Conservation (phyloP, 2,888 invertebrate genomes). For the Drosophila eohydei region DNA sequence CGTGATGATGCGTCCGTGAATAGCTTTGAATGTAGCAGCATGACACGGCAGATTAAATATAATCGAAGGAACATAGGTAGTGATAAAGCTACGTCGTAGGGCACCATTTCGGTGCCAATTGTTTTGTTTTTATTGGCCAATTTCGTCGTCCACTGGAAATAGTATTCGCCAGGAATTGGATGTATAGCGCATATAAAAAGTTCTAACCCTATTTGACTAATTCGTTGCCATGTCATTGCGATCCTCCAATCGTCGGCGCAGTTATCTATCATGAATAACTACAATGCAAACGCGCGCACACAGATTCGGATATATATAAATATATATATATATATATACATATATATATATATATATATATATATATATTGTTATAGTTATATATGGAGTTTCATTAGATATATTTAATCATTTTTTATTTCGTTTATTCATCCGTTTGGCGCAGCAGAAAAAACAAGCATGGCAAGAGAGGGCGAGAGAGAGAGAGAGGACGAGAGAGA, state of each 20-base stretch:
- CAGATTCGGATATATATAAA: slow-evolving; percentile 64
- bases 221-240: slow-evolving; percentile 99
- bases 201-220: slow-evolving; percentile 96
- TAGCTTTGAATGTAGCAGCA: slow-evolving; percentile 99
- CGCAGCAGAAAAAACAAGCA: slow-evolving; percentile 12
- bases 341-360: slow-evolving; percentile 2
- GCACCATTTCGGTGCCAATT: slow-evolving; percentile 90
- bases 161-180: slow-evolving; percentile 98
- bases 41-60: slow-evolving; percentile 99
- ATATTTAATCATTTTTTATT: slow-evolving; percentile 16
- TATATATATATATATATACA: slow-evolving; percentile 1
- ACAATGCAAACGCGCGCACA: neutral
- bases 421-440: slow-evolving; percentile 29
- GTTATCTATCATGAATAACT: slow-evolving; percentile 99
- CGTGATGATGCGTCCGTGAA: slow-evolving; percentile 99
- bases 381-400: neutral
- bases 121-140: slow-evolving; percentile 94
- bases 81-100: slow-evolving; percentile 98
- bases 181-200: slow-evolving; percentile 98
- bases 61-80: slow-evolving; percentile 99
- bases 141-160: slow-evolving; percentile 98
- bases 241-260: slow-evolving; percentile 99
- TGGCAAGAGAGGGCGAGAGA: slow-evolving; percentile 35
- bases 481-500: slow-evolving; percentile 33
- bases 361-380: neutral